Percentiles rank a stretch among this genome's conserved stretches.
These are phyloP conservation scores for Crossaster papposus DNA, from an alignment of 53 echinoderm and acorn worm genomes.

Conservation along the genomic window DNA sequence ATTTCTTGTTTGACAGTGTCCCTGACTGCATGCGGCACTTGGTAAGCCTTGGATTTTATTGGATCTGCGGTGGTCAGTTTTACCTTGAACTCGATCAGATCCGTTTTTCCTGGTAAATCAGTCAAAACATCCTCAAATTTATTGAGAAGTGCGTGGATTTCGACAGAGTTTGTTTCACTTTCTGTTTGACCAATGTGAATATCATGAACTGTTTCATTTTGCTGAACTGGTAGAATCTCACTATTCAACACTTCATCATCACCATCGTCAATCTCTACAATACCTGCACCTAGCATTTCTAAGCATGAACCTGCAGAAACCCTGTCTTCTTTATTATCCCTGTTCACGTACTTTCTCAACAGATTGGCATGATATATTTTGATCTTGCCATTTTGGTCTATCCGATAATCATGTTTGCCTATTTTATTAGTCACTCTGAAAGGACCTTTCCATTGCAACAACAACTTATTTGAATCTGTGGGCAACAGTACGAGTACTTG, in stretches of 20 bases:
- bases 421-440: conserved; percentile 48
- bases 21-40: background rate
- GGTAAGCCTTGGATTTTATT: background rate
- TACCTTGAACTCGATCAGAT: conserved; percentile 5
- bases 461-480: conserved; percentile 59
- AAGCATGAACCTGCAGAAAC: background rate
- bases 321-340: background rate
- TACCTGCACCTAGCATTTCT: background rate
- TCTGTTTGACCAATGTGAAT: conserved; percentile 30
- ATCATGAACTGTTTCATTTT: conserved; percentile 31
- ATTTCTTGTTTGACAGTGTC: background rate
- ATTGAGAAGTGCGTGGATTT: no score
- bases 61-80: background rate
- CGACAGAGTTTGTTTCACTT: no score
- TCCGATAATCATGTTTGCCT: conserved; percentile 55
- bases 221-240: conserved; percentile 38
- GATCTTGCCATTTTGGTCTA: conserved; percentile 55
- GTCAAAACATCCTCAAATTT: conserved; percentile 53
- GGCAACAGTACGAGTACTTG: conserved; percentile 63
- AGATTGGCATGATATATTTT: conserved; percentile 72
- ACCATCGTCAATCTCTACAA: no score
- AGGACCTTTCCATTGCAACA: conserved; percentile 72
- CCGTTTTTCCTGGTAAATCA: conserved; percentile 42
- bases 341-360: conserved; percentile 63
- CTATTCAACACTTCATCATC: background rate